phyloP scores from a whole-genome alignment of 2,797 vertebrate genomes.

The Bufotes viridis region DNA sequence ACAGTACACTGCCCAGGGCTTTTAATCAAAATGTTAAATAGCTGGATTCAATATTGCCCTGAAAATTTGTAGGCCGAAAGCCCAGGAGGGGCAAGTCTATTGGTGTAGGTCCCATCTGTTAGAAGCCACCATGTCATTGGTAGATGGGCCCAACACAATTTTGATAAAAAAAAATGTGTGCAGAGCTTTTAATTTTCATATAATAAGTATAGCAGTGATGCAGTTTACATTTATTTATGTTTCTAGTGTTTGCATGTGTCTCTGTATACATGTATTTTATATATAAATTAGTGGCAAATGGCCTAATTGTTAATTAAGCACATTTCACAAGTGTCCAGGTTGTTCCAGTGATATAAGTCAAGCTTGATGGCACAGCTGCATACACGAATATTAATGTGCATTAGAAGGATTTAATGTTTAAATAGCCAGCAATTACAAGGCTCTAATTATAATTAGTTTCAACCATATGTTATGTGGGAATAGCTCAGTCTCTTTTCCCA shows the following conservation, averaged over 20 bases:
- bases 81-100: no score
- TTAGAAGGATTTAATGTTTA: slow-evolving; percentile 56
- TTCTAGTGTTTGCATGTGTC: neutral
- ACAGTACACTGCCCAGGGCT: no score
- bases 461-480: slow-evolving; percentile 49
- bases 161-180: no score
- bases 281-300: neutral
- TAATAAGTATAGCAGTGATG: no score
- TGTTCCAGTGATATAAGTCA: slow-evolving; percentile 36
- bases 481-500: slow-evolving; percentile 26
- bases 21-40: no score
- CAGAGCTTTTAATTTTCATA: no score
- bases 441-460: slow-evolving; percentile 55
- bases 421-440: slow-evolving; percentile 59
- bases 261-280: neutral
- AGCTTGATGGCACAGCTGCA: slow-evolving; percentile 46
- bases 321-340: slow-evolving; percentile 36
- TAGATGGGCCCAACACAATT: no score
- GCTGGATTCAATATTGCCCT: no score
- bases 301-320: slow-evolving; percentile 36
- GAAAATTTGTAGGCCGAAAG: no score
- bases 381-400: slow-evolving; percentile 47
- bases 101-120: no score
- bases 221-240: no score
- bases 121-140: no score